These are phyloP conservation scores for Carollia perspicillata DNA, from an alignment of 2,113 vertebrate genomes.

Conservation along the genomic window DNA sequence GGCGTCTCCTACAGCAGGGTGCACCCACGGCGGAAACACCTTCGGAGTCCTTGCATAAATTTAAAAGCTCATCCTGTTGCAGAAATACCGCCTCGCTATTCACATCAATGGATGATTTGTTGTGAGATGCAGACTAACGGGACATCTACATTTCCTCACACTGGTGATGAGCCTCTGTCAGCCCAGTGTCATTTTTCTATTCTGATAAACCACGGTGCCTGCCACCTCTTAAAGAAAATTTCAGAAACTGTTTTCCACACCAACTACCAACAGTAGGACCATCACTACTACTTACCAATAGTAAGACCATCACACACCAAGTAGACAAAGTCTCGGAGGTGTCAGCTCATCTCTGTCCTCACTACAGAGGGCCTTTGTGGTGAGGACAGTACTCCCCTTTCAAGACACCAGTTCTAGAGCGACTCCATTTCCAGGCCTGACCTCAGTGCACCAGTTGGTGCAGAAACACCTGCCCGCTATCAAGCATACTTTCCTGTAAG, in stretches of 20 bases:
- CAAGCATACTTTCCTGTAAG: fast-evolving
- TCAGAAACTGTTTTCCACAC: background rate
- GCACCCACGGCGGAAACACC: too few relatives aligned
- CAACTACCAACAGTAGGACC: background rate
- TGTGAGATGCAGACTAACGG: background rate
- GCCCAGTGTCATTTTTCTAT: background rate
- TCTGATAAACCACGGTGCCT: background rate
- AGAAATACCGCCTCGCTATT: background rate
- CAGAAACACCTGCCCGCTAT: background rate
- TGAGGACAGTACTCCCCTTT: background rate
- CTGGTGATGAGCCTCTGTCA: background rate
- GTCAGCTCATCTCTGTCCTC: background rate
- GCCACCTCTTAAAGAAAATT: background rate
- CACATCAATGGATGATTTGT: fast-evolving
- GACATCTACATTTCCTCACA: background rate
- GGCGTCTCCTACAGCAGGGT: background rate
- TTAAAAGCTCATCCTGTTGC: too few relatives aligned
- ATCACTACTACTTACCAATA: background rate
- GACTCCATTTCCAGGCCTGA: background rate
- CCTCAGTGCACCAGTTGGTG: too few relatives aligned
- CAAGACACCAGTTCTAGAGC: background rate
- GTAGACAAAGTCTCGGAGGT: background rate
- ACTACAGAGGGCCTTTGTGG: background rate
- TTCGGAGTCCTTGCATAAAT: too few relatives aligned
- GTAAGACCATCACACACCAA: background rate